Conservation (phyloP, 2,888 invertebrate species). For the Melangyna quadrimaculata region DNA sequence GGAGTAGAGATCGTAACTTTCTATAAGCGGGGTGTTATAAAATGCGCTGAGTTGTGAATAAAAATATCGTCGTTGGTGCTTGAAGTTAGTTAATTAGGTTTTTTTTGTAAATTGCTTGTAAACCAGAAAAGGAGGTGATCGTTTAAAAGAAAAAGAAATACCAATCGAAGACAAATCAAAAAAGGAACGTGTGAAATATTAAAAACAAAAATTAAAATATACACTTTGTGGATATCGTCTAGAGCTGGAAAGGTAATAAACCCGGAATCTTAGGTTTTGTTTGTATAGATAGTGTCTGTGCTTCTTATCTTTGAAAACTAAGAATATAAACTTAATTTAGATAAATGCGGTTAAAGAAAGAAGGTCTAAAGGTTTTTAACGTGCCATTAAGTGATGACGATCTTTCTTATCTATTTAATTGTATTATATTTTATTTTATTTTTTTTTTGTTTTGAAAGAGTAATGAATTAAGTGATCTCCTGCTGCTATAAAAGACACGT, state of each 20-base stretch:
- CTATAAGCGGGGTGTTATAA: conserved; percentile 28
- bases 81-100: background rate
- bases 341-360: background rate
- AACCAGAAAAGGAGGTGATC: conserved; percentile 63
- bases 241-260: conserved; percentile 42
- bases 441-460: background rate
- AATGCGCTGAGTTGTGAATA: conserved; percentile 15
- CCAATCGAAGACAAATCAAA: background rate
- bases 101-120: background rate
- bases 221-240: background rate
- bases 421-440: too few relatives aligned
- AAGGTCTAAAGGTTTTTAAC: conserved; percentile 14
- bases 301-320: conserved; percentile 21
- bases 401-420: conserved; percentile 42
- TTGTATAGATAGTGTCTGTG: background rate
- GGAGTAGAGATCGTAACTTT: conserved; percentile 49
- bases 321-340: background rate
- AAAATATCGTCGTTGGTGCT: background rate
- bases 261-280: background rate
- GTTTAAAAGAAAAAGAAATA: background rate
- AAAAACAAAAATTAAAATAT: background rate
- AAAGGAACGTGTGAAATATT: conserved; percentile 59
- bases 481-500: conserved; percentile 9
- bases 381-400: background rate
- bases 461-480: background rate